Evolutionary conservation across 1,140 invertebrate species (phyloP), one percentile per base, ranked within the genome.

Genomic region (Drosophila simulans): DNA sequence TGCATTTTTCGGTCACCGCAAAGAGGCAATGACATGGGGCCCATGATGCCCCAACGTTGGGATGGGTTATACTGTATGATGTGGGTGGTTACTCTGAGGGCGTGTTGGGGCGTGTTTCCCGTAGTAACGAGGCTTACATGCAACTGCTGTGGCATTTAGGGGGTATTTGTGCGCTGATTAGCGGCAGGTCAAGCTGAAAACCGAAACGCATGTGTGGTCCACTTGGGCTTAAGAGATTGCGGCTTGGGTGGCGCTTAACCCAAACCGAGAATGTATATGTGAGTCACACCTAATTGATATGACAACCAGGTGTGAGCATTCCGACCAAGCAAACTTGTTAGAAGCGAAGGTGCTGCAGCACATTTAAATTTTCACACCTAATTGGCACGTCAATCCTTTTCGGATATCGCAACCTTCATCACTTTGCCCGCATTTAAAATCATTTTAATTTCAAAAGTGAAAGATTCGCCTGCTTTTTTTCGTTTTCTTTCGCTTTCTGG

Each of bases 151-250:
- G 62, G 79, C 65, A 83, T 83, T 88, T 89, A 83, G 80, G 75
- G 66, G 76, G 84, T 70, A 89, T 86, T 86, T 79, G 70, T 53
- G 63, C 79, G 40, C 46, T 77, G 84, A 88, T 86, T 88, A 86
- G 83, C 68, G 79, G 48, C 66, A 17, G 69, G 52, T 77, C 62
- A 66, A 37, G 62, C 46, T 37, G 52, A 46, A 46, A 54, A 45
- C 51, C 49, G 34, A 56, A 70, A 17, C 70, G 34, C 80, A 79
- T 63, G 63, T 62, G 81, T 34, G 51, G 58, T 17, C 35, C 62
- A 66, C 31, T 48, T 17, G 63, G 59, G 78, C 78, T 78, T 78
- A 71, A 82, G 83, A 64, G 77, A 69, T 85, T 88, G 83, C 60
- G 83, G 82, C 45, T 25, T n/a, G 20, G 22, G 5, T 39, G 37